Percentiles rank a stretch among this genome's conserved stretches.
These are phyloP conservation scores for Hyphantria cunea DNA, from an alignment of 1,140 invertebrate species.

Conservation along the genomic window DNA sequence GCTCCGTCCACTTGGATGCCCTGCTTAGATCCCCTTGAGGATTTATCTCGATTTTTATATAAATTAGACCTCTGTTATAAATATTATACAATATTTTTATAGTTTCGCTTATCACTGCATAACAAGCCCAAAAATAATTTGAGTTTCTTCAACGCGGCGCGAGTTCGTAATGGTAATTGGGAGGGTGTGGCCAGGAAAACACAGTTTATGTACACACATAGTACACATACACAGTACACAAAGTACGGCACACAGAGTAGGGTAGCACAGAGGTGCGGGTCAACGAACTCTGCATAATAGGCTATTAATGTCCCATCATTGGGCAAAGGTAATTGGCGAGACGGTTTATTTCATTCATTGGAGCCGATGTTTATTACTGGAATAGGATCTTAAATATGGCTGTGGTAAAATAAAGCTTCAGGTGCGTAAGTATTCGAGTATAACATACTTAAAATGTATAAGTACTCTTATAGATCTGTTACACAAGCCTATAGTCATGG, in stretches of 20 bases:
- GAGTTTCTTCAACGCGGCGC: constrained; percentile 64
- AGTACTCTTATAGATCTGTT: too few species aligned
- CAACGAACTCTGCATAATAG: constrained; percentile 3
- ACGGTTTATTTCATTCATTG: background rate
- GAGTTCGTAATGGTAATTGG: constrained; percentile 67
- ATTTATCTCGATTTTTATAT: too few species aligned
- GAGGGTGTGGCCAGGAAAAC: constrained; percentile 54
- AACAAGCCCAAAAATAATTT: constrained; percentile 53
- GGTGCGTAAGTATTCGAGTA: too few species aligned
- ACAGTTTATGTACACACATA: constrained; percentile 41
- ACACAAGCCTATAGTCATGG: too few species aligned
- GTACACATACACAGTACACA: constrained; percentile 8
- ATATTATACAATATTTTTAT: background rate
- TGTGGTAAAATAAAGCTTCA: too few species aligned
- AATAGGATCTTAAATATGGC: too few species aligned
- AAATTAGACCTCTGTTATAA: background rate
- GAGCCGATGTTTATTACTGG: too few species aligned
- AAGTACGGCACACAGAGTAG: constrained; percentile 7
- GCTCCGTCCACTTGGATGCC: too few species aligned
- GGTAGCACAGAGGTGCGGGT: constrained; percentile 1
- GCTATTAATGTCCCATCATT: constrained; percentile 7
- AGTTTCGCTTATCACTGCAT: background rate
- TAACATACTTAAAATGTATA: too few species aligned
- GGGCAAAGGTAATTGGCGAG: constrained; percentile 6
- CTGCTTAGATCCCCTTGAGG: too few species aligned